Base-by-base conservation (phyloP, 2,888 invertebrate species). In the Parnassius smintheus region DNA sequence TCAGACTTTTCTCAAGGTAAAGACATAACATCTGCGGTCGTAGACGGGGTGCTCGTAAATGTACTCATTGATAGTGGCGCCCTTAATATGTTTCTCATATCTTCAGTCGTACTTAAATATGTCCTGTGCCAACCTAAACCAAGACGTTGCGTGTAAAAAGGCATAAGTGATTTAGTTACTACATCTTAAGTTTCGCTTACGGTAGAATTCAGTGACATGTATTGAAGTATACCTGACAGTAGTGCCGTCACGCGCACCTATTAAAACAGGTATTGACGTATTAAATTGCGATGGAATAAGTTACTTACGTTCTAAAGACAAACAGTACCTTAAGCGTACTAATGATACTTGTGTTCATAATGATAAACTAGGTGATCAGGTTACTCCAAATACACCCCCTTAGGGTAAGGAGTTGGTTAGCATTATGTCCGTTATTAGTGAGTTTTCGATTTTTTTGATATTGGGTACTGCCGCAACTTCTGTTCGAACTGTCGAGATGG, bases 241-340 rank as follows among this genome's bases (percentile, higher is more conserved):
- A 25, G 25, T 25, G 1, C 25, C 2, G 2, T 25, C 25, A 25
- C 4, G 25, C 25, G 25, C 25, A 25, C 25, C 2, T 25, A 25
- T 25, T 2, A 25, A 3, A 25, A 25, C 4, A 25, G 25, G 25
- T 25, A 55, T 45, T 7, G 55, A 55, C 45, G 22, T 55, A 11
- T 18, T 55, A 2, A 55, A 55, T 18, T 22, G 55, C n/a, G 55
- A 45, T 22, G 45, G 45, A 18, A 45, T 55, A 10, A 45, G 11
- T 45, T 45, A 67, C 55, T 54, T 72, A 41, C 64, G 71, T 1
- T 71, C 70, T 0, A 68, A 66, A 46, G 46, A 69, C 7, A 9
- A 44, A 0, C 71, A 72, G 9, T 64, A 59, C 11, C 35, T 71
- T 2, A 56, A 52, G 1, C 53, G 52, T 13, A 11, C 58, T 25